Percentiles rank a stretch among this genome's conserved stretches.
phyloP scores from a whole-genome alignment of 2,888 invertebrate species.

The Tanypteryx hageni region DNA sequence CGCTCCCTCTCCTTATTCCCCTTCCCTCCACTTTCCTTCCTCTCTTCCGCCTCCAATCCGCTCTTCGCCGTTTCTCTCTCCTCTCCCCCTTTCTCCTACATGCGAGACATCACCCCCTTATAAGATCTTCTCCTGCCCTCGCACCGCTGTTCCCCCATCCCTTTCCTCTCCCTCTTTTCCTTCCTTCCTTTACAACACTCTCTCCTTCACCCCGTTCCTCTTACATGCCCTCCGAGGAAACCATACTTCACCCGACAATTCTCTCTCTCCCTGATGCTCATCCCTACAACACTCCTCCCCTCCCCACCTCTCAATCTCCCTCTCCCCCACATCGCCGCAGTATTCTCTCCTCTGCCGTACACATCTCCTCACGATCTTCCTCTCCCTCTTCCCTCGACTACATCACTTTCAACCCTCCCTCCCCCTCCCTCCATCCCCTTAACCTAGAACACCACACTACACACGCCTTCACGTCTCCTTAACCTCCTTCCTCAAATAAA shows the following conservation, averaged over 20 bases:
- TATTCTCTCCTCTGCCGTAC: background rate
- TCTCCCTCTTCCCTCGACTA: no score
- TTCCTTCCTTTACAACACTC: background rate
- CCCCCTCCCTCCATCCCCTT: no score
- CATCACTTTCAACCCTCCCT: no score
- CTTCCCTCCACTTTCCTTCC: background rate
- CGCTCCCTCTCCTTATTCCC: background rate
- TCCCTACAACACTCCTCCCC: background rate
- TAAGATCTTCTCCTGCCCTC: background rate
- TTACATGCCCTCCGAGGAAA: background rate
- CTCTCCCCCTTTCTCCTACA: background rate
- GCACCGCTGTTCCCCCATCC: background rate
- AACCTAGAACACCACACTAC: no score
- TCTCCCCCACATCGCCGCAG: background rate
- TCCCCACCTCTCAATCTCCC: background rate
- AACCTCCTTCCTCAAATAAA: background rate
- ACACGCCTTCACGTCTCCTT: background rate
- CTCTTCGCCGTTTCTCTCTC: background rate
- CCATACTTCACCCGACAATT: background rate
- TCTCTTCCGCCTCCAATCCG: background rate
- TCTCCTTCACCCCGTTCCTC: background rate
- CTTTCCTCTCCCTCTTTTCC: background rate
- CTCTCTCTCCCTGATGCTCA: background rate
- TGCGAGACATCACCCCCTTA: background rate
- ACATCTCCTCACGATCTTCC: background rate